These are phyloP conservation scores for Lanius ludovicianus DNA, from an alignment of 2,113 vertebrate species.

Conservation along the genomic window DNA sequence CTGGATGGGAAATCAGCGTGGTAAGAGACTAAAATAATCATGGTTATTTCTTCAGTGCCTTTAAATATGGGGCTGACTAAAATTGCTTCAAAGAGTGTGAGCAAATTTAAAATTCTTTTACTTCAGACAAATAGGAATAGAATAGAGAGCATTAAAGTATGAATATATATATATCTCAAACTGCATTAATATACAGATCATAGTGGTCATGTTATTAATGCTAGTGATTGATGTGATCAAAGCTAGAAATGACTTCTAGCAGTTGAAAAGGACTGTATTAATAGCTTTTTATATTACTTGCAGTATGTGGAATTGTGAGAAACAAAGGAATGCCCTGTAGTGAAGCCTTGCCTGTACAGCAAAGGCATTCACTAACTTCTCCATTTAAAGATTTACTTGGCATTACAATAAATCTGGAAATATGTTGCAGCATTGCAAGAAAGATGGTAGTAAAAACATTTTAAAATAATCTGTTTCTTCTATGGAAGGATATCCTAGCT, in stretches of 20 bases:
- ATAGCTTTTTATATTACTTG: constrained; percentile 30
- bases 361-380: constrained; percentile 27
- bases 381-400: constrained; percentile 1
- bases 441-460: background rate
- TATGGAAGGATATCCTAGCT: background rate
- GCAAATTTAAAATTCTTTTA: background rate
- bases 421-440: background rate
- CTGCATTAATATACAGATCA: constrained; percentile 55
- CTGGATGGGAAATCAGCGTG: background rate
- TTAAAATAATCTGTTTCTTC: background rate
- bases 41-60: background rate
- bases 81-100: background rate
- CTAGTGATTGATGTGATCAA: constrained; percentile 53
- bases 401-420: constrained; percentile 23
- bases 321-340: constrained; percentile 32
- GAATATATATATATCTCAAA: background rate
- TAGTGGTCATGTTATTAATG: background rate
- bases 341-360: background rate
- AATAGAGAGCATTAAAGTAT: background rate
- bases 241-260: constrained; percentile 52
- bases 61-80: background rate
- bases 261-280: constrained; percentile 25
- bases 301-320: background rate
- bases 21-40: background rate
- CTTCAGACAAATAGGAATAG: background rate